Evolutionary conservation across 2,797 vertebrate species (phyloP).

Genomic region (Dromococcyx pavoninus): DNA sequence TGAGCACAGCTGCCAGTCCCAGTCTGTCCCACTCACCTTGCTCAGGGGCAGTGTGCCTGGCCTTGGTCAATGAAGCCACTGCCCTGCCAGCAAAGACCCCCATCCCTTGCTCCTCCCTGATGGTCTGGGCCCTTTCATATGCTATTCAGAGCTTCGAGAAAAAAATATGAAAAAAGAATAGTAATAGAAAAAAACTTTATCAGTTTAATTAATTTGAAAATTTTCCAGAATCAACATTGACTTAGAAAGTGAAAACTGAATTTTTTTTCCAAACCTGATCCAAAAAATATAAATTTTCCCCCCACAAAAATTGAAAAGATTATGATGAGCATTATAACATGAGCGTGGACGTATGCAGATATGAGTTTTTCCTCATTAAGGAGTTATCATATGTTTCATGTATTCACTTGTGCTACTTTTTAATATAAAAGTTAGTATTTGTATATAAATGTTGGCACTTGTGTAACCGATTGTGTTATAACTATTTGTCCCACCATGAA

Average conservation of each 20-base stretch:
- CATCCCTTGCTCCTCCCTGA: not conserved
- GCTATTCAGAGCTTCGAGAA: not conserved
- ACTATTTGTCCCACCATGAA: not conserved
- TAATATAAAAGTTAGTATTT: not conserved
- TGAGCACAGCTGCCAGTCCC: not conserved
- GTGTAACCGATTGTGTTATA: not conserved
- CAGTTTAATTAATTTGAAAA: slow-evolving; percentile 3
- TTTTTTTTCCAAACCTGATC: not conserved
- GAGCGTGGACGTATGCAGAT: not conserved
- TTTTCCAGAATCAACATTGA: slow-evolving; percentile 3
- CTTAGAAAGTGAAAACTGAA: not conserved
- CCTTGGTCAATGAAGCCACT: not conserved
- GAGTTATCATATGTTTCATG: not conserved
- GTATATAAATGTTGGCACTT: not conserved
- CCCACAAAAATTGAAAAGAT: not conserved
- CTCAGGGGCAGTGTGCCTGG: not conserved
- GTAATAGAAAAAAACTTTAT: not conserved
- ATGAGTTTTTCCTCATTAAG: not conserved
- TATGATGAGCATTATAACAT: not conserved
- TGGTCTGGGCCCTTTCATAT: not conserved
- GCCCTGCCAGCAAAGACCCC: not conserved
- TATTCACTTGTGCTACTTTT: not conserved
- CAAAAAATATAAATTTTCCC: not conserved
- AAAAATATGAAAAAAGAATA: not conserved
- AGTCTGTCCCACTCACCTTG: fast-evolving